Percentiles rank a stretch among this genome's conserved stretches.
Conservation (phyloP, 1,140 invertebrate genomes). For the Eupristina koningsbergeri region DNA sequence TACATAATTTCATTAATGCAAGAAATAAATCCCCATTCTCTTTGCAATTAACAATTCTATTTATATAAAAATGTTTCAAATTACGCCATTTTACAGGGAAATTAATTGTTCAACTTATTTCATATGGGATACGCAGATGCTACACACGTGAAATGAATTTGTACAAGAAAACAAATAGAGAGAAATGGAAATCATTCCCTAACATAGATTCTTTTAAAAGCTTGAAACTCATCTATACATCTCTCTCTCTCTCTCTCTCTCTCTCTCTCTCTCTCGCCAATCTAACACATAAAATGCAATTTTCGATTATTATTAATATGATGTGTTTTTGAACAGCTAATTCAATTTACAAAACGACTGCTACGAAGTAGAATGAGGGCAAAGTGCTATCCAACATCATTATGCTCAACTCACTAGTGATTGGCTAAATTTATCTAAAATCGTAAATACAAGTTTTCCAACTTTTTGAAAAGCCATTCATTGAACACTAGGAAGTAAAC, state of each 20-base stretch:
- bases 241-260: not conserved
- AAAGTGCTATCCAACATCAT: too few relatives aligned
- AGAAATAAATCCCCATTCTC: not conserved
- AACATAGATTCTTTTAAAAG: constrained; percentile 30
- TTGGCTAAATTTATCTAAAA: too few relatives aligned
- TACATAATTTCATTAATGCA: too few relatives aligned
- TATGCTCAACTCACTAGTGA: too few relatives aligned
- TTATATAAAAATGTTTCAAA: not conserved
- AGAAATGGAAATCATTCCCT: constrained; percentile 47
- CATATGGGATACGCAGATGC: not conserved
- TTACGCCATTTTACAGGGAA: not conserved
- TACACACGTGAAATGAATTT: constrained; percentile 51
- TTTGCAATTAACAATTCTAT: not conserved
- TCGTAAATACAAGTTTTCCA: too few relatives aligned
- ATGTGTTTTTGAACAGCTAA: too few relatives aligned
- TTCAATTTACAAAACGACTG: too few relatives aligned
- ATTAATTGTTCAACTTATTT: not conserved
- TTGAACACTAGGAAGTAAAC: too few relatives aligned
- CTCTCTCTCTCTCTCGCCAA: not conserved
- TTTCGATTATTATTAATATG: too few relatives aligned
- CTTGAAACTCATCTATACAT: constrained; percentile 22
- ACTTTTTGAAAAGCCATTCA: too few relatives aligned
- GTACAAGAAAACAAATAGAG: constrained; percentile 46
- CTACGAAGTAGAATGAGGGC: too few relatives aligned
- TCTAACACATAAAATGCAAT: too few relatives aligned